These are phyloP conservation scores for Nothobranchius kuhntae DNA, from an alignment of 2,113 vertebrate species.

Conservation along the genomic window DNA sequence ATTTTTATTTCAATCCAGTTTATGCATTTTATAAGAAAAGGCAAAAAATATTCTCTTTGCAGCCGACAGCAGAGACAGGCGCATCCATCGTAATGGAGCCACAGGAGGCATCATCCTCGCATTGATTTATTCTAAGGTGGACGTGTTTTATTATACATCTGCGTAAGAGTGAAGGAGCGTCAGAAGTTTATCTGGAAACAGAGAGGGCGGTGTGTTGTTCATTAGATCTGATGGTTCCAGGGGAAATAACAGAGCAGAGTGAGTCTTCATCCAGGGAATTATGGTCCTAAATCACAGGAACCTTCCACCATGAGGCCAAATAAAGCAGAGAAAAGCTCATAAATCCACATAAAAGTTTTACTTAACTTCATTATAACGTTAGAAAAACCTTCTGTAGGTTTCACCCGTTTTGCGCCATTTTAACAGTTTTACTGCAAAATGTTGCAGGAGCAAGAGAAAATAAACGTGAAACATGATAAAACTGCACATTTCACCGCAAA, in stretches of 20 bases:
- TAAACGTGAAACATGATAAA: too few relatives aligned
- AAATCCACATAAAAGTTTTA: neutral
- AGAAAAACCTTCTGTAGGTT: too few relatives aligned
- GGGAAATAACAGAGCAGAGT: neutral
- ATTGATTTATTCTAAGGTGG: neutral
- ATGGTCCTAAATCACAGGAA: neutral
- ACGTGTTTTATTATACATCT: neutral
- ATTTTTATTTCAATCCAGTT: conserved; percentile 2
- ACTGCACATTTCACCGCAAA: too few relatives aligned
- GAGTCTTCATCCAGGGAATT: neutral
- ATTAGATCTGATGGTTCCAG: neutral
- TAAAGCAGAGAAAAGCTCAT: neutral
- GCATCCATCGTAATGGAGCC: conserved; percentile 37
- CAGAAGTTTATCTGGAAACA: too few relatives aligned
- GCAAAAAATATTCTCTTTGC: conserved; percentile 45
- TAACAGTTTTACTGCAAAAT: too few relatives aligned
- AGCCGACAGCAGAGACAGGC: neutral
- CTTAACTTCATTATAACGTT: too few relatives aligned
- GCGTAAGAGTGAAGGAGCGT: too few relatives aligned
- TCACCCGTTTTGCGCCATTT: too few relatives aligned
- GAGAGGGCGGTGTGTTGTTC: too few relatives aligned
- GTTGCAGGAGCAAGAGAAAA: too few relatives aligned
- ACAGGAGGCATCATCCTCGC: conserved; percentile 7
- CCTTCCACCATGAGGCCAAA: neutral
- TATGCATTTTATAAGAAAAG: neutral